Base-by-base conservation (phyloP, 2,888 invertebrate species). In the Ischnura elegans region DNA sequence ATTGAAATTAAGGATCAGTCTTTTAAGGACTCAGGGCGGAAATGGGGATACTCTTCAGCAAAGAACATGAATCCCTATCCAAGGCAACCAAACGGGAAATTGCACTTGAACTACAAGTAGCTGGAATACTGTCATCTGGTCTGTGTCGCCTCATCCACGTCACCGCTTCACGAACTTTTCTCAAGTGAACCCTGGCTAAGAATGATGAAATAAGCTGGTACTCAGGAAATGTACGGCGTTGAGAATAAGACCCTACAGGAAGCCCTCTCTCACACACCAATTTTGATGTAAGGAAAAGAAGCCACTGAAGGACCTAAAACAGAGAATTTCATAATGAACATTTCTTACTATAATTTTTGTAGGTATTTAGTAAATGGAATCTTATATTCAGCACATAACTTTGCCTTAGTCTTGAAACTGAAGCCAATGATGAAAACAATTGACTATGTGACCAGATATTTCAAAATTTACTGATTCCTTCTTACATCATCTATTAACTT, bases 191-290 rank as follows among this genome's bases (percentile, higher is more conserved):
- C 94, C 98, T 96, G 25, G 97, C 96, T 86, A 98, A 96, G 94
- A 98, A 98, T 95, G 97, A 97, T 29, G 97, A 97, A 94, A 98
- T 97, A 66, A 98, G 96, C 95, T 97, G 96, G 96, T 97, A 98
- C 95, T 98, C 98, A 0, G 97, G 97, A 95, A 97, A 97, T 94
- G 97, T 97, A 94, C 97, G 96, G n/a, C 97, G 96, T 55, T 97
- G 97, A 21, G 87, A 87, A 85, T 95, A 94, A 45, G 95, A 94
- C 45, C 94, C 45, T 87, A 94, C 93, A 76, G 94, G 93, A 55
- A 93, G 87, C 61, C 97, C 97, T 43, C 61, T 90, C 95, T 98
- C 97, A 95, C 97, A 98, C 94, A 98, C 96, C 29, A 98, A 97
- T 96, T 98, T 98, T 16, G 98, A 97, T 0, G 98, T 97, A 51